These are phyloP conservation scores for Xenopus borealis DNA, from an alignment of 2,113 vertebrate species.

Conservation along the genomic window DNA sequence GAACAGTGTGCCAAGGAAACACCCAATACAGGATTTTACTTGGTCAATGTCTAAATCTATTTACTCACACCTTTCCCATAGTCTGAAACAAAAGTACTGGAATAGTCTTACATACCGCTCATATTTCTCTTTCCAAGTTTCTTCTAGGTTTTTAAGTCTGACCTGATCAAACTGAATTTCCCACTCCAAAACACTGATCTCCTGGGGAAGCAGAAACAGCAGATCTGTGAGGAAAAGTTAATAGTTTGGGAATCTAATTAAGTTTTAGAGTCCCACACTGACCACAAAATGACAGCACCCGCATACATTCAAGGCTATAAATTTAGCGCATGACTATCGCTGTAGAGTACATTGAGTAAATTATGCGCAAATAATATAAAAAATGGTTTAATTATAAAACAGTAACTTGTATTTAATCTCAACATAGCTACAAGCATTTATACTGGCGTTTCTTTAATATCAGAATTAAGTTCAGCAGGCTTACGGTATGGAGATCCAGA, in stretches of 20 bases:
- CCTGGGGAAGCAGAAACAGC: conserved; percentile 64
- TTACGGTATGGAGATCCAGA: too few relatives aligned
- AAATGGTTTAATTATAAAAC: too few relatives aligned
- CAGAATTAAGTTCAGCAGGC: too few relatives aligned
- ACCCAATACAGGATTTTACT: not conserved
- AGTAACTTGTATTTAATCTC: too few relatives aligned
- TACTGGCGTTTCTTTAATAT: too few relatives aligned
- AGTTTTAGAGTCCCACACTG: not conserved
- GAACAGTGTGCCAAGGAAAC: too few relatives aligned
- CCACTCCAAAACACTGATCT: conserved; percentile 89
- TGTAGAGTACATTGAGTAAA: too few relatives aligned
- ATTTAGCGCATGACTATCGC: too few relatives aligned
- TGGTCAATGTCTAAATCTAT: not conserved
- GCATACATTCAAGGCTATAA: too few relatives aligned
- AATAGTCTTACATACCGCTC: conserved; percentile 68
- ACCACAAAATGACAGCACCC: not conserved
- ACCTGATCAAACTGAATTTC: conserved; percentile 86
- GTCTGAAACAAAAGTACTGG: not conserved
- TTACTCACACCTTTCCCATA: not conserved
- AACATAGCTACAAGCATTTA: too few relatives aligned
- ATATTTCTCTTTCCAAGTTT: conserved; percentile 79
- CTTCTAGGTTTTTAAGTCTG: conserved; percentile 81
- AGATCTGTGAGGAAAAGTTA: not conserved
- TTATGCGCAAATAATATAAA: too few relatives aligned
- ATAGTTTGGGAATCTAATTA: too few relatives aligned